These are phyloP conservation scores for Tinea trinotella DNA, from an alignment of 2,888 invertebrate genomes.

Conservation along the genomic window DNA sequence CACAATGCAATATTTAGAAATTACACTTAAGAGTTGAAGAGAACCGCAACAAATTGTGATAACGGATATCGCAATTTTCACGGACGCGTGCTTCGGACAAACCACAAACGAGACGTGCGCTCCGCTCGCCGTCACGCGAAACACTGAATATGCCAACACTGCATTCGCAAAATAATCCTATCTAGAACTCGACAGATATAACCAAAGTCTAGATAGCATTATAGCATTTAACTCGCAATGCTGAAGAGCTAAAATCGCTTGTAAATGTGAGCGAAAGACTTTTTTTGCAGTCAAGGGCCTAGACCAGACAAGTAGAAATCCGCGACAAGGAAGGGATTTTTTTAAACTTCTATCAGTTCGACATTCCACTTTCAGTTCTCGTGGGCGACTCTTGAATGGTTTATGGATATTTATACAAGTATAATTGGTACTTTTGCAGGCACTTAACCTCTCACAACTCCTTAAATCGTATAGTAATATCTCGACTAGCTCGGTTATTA, in stretches of 20 bases:
- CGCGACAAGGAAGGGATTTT: neutral
- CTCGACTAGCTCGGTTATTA: too few species aligned
- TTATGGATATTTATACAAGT: neutral
- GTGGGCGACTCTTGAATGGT: neutral
- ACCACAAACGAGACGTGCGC: neutral
- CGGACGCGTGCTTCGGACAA: neutral
- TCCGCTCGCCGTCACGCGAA: neutral
- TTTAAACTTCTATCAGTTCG: neutral
- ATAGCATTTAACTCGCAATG: neutral
- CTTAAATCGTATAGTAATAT: too few species aligned
- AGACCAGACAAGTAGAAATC: conserved; percentile 5
- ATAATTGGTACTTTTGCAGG: neutral
- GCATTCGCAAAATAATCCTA: conserved; percentile 2
- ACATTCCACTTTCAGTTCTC: neutral
- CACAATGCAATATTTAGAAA: neutral
- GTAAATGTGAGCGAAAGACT: neutral
- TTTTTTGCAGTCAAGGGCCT: conserved; percentile 5
- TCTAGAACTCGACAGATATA: neutral
- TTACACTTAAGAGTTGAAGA: neutral
- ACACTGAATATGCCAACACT: neutral
- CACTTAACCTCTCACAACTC: too few species aligned
- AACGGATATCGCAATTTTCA: conserved; percentile 1
- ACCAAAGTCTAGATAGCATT: neutral
- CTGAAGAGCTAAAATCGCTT: neutral
- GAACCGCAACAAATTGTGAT: neutral